Percentiles rank a stretch among this genome's conserved stretches.
phyloP scores from a whole-genome alignment of 2,888 invertebrate genomes.

The Macrosiphum euphorbiae region DNA sequence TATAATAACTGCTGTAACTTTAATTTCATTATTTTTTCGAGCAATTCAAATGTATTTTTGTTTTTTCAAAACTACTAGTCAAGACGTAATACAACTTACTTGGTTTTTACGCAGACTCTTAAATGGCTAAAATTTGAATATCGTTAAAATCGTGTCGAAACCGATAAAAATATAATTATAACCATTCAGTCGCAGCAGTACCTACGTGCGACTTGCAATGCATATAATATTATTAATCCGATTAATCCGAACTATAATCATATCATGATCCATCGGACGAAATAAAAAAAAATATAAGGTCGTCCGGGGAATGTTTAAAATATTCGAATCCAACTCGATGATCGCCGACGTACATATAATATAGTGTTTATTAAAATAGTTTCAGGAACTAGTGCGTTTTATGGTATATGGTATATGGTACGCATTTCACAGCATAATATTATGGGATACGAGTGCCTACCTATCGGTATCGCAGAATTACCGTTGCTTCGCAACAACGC shows the following conservation, averaged over 20 bases:
- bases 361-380: not conserved
- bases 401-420: not conserved
- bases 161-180: not conserved
- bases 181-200: not conserved
- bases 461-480: slow-evolving; percentile 28
- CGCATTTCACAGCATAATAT: not conserved
- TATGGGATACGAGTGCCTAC: not conserved
- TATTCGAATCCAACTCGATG: not conserved
- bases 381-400: not conserved
- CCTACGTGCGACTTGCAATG: not conserved
- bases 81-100: not conserved
- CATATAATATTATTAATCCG: not conserved
- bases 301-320: not conserved
- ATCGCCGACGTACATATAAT: not conserved
- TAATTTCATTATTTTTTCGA: not conserved
- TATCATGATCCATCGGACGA: not conserved
- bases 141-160: not conserved
- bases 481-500: not conserved
- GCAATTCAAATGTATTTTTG: not conserved
- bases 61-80: not conserved
- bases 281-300: not conserved
- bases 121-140: not conserved
- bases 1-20: not conserved
- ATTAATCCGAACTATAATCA: not conserved
- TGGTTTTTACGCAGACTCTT: not conserved